A percentile compares a stretch with the other conserved stretches of the same genome.
phyloP scores from a whole-genome alignment of 2,797 vertebrate genomes.

The Gymnothorax javanicus region DNA sequence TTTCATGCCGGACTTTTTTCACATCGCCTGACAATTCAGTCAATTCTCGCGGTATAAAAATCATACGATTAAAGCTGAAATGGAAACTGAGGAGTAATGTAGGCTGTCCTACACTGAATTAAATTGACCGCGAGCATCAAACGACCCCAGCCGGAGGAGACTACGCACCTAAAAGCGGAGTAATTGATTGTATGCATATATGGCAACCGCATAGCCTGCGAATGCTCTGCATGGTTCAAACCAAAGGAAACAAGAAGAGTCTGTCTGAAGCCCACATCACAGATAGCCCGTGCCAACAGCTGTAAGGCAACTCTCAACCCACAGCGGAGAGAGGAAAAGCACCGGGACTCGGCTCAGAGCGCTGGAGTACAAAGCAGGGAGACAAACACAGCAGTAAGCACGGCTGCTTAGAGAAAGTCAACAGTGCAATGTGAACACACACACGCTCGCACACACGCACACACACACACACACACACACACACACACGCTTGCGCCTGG shows the following conservation, averaged over 20 bases:
- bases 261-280: not conserved
- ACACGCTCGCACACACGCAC: not conserved
- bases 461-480: not conserved
- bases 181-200: constrained; percentile 18
- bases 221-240: not conserved
- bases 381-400: not conserved
- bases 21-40: not conserved
- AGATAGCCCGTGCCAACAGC: not conserved
- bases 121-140: not conserved
- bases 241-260: not conserved
- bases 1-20: not conserved
- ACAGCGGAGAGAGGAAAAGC: not conserved
- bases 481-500: not conserved
- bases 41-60: not conserved
- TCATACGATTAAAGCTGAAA: constrained; percentile 3
- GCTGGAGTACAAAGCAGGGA: not conserved
- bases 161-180: not conserved
- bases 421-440: not conserved
- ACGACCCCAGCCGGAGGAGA: constrained; percentile 41
- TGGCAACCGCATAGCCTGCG: not conserved
- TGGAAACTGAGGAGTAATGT: not conserved
- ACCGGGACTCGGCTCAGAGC: constrained; percentile 2
- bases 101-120: not conserved
- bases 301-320: constrained; percentile 11
- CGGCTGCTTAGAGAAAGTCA: not conserved